Evolutionary conservation across 2,888 invertebrate species (phyloP).

Genomic region (Agonopterix alstromeriana): DNA sequence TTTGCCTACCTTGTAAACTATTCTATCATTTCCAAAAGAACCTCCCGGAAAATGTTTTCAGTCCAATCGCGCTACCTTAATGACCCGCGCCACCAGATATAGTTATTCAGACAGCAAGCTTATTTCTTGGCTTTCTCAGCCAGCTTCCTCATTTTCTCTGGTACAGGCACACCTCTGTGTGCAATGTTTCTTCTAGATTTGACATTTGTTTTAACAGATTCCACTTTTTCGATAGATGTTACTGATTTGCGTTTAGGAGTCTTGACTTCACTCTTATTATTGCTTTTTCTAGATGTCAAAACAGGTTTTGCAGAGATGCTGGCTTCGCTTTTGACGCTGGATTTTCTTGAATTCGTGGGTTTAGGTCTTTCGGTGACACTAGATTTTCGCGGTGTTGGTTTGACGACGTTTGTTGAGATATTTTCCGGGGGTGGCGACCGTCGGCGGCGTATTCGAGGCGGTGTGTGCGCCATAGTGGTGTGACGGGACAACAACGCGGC

Average conservation of each 20-base stretch:
- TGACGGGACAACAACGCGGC: slow-evolving; percentile 60
- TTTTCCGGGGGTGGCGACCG: slow-evolving; percentile 42
- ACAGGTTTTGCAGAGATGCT: slow-evolving; percentile 10
- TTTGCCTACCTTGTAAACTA: slow-evolving; percentile 31
- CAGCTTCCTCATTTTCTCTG: slow-evolving; percentile 52
- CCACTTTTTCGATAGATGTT: slow-evolving; percentile 9
- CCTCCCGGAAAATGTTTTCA: slow-evolving; percentile 20
- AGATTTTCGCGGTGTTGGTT: slow-evolving; percentile 12
- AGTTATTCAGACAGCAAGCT: background rate
- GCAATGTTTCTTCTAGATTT: slow-evolving; percentile 31
- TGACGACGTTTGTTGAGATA: slow-evolving; percentile 8
- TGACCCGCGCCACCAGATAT: background rate
- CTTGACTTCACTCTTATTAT: slow-evolving; percentile 17
- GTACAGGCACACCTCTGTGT: slow-evolving; percentile 56
- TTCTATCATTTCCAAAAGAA: slow-evolving; percentile 19
- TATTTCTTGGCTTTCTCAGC: slow-evolving; percentile 39
- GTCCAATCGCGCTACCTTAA: slow-evolving; percentile 7
- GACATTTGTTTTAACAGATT: slow-evolving; percentile 3
- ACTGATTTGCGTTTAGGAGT: slow-evolving; percentile 17
- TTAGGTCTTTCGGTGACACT: slow-evolving; percentile 14
- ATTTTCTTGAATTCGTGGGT: slow-evolving; percentile 17
- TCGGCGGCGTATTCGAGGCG: slow-evolving; percentile 62
- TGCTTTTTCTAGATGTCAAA: background rate
- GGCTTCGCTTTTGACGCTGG: slow-evolving; percentile 20
- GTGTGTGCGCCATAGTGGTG: slow-evolving; percentile 66